Base-by-base conservation (phyloP, 2,888 invertebrate genomes). In the Dolichomitus sp. region DNA sequence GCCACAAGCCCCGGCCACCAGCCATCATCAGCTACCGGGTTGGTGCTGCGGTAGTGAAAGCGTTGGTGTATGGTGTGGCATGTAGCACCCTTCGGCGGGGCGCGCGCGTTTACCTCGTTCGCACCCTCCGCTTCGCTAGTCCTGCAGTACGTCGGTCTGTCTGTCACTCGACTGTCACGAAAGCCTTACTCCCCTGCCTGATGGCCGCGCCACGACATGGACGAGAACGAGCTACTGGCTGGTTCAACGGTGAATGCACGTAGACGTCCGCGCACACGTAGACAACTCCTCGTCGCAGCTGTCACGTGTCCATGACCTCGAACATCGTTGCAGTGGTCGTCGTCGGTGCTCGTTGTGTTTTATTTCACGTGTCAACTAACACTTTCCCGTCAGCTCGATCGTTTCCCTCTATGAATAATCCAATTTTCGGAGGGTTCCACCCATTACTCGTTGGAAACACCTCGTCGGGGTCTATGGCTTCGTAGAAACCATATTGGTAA, bases 111-210 rank as follows among this genome's bases (percentile, higher is more conserved):
- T 88, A 86, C 85, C 90, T 87, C 84, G 86, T 91, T 91, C 90
- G 89, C 91, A 92, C 92, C 92, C 92, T 91, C 72, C 85, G 33
- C 73, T 52, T 17, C 57, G 27, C 69, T 54, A 42, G 45, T 70
- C 66, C 65, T 57, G 69, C 50, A 78, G 84, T 84, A 81, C 80
- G 82, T 83, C 86, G 80, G 81, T 87, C 86, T 79, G 86, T 85
- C 89, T 88, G 89, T 91, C 91, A 90, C 87, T 87, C 86, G 86
- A 87, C 88, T 83, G 86, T 85, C 77, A 84, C 83, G 80, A 81
- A 63, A 86, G 81, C 75, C 82, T 78, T 80, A 75, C 82, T 80
- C 85, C 73, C 80, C 66, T 65, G 73, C 69, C 68, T 30, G 52
- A 59, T 78, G 57, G 65, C 72, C 65, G 33, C 73, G 42, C 73